Percentiles rank a stretch among this genome's conserved stretches.
Evolutionary conservation across 2,113 vertebrate genomes (phyloP).

Genomic region (Axis porcinus): DNA sequence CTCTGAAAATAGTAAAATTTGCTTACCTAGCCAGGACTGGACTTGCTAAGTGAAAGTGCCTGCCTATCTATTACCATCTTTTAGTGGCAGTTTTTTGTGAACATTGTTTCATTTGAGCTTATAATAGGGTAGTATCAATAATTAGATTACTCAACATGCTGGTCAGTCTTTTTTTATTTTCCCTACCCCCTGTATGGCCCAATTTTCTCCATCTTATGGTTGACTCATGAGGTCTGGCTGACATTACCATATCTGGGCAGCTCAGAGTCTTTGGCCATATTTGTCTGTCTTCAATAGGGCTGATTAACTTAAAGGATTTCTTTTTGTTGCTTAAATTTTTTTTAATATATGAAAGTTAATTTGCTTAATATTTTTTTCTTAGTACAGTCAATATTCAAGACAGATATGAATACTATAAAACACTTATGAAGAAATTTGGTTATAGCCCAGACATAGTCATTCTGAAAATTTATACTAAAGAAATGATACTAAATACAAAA

Average conservation of each 20-base stretch:
- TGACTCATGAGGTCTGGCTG: neutral
- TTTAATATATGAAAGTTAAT: neutral
- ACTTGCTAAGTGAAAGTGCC: neutral
- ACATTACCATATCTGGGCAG: neutral
- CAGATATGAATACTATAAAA: neutral
- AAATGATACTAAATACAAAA: neutral
- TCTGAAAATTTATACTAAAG: neutral
- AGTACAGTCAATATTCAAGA: neutral
- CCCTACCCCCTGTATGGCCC: neutral
- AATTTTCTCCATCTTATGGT: neutral
- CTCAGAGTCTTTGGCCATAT: neutral
- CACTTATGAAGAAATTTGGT: neutral
- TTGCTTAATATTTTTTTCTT: neutral
- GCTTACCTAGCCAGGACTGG: neutral
- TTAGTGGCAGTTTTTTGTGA: neutral
- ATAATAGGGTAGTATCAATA: neutral
- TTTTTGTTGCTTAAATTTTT: neutral
- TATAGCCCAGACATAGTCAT: neutral
- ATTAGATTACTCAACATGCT: neutral
- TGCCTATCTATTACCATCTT: neutral
- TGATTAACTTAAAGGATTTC: neutral
- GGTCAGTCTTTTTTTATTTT: neutral
- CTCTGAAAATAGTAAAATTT: neutral
- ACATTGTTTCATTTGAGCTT: neutral
- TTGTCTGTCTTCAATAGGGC: neutral